Evolutionary conservation across 2,113 vertebrate genomes (phyloP).

Genomic region (Periophthalmus modestus): DNA sequence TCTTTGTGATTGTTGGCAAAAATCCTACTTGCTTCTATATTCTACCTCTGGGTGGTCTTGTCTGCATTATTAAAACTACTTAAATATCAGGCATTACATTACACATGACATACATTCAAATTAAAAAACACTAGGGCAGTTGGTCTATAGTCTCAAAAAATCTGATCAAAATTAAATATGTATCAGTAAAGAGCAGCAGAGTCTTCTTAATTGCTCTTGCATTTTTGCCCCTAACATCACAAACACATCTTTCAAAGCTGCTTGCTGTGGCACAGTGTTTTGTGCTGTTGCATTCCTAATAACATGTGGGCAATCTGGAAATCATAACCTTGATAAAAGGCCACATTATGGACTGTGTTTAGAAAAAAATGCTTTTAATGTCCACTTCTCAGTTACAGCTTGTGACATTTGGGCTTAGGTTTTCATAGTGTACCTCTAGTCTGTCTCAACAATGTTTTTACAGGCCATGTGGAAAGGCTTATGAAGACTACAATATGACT

Average conservation of each 20-base stretch:
- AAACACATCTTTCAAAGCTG: background rate
- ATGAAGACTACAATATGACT: constrained; percentile 53
- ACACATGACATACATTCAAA: constrained; percentile 54
- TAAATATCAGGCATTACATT: constrained; percentile 36
- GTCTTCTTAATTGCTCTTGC: background rate
- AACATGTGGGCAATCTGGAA: constrained; percentile 52
- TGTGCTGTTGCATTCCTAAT: constrained; percentile 21
- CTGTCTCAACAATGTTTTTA: constrained; percentile 51
- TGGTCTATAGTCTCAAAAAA: no score
- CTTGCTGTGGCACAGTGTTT: constrained; percentile 2
- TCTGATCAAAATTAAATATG: no score
- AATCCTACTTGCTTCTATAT: constrained; percentile 51
- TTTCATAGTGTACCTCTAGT: constrained; percentile 26
- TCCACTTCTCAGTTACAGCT: constrained; percentile 42
- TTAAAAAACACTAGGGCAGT: constrained; percentile 13
- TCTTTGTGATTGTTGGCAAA: constrained; percentile 52
- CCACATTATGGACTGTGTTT: constrained; percentile 8
- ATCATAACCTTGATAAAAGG: constrained; percentile 31
- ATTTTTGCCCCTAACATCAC: background rate
- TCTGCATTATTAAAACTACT: constrained; percentile 46
- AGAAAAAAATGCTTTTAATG: constrained; percentile 5
- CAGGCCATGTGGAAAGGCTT: constrained; percentile 67
- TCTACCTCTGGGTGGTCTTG: constrained; percentile 62
- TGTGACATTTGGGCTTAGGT: constrained; percentile 45
- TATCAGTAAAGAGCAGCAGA: no score